phyloP scores from a whole-genome alignment of 2,113 vertebrate species.

The Cranoglanis bouderius region DNA sequence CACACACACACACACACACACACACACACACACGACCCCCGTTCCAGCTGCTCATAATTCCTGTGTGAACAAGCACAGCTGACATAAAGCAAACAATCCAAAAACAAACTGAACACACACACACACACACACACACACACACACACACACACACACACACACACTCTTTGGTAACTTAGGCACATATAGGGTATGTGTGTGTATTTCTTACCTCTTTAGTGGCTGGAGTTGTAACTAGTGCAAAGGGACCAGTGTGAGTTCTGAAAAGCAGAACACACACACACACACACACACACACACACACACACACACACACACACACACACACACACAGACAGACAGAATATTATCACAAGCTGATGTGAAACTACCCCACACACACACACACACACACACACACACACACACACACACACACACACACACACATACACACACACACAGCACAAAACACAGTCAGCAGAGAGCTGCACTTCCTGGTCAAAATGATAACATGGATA shows the following conservation, averaged over 20 bases:
- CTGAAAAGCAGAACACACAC: constrained; percentile 12
- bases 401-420: constrained; percentile 36
- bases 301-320: constrained; percentile 38
- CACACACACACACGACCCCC: not conserved
- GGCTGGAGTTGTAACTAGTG: constrained; percentile 15
- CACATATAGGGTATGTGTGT: not conserved
- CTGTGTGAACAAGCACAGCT: constrained; percentile 8
- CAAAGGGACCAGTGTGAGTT: constrained; percentile 6
- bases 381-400: constrained; percentile 43
- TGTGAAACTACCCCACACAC: constrained; percentile 3
- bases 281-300: constrained; percentile 41
- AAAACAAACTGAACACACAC: not conserved
- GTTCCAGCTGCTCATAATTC: not conserved
- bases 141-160: not conserved
- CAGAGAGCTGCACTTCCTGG: not conserved
- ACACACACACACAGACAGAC: not conserved
- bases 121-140: not conserved
- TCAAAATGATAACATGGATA: not conserved
- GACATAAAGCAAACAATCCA: not conserved
- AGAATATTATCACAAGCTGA: not conserved
- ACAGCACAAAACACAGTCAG: not conserved
- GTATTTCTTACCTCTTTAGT: constrained; percentile 27
- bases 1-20: not conserved
- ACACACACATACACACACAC: not conserved
- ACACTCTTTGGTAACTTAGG: not conserved